Evolutionary conservation across 2,888 invertebrate species (phyloP).

Genomic region (Amblyjoppa fuscipennis): DNA sequence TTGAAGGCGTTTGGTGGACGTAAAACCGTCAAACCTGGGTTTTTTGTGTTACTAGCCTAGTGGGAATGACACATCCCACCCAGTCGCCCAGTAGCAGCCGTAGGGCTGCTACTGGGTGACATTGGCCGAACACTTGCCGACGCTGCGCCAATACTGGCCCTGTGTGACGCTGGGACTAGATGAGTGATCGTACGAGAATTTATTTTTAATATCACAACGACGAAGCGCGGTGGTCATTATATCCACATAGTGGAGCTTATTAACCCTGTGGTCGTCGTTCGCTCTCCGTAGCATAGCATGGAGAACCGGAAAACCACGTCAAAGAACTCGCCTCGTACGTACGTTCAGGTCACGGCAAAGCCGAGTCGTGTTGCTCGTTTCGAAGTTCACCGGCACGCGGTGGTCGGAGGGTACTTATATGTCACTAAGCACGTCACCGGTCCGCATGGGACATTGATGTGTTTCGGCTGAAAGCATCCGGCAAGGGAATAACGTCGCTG

Average conservation of each 20-base stretch:
- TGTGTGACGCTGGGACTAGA: no score
- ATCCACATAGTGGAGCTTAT: background rate
- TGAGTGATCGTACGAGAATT: background rate
- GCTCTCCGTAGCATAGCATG: constrained; percentile 10
- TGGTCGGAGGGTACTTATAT: constrained; percentile 20
- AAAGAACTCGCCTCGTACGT: constrained; percentile 39
- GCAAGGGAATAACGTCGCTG: constrained; percentile 45
- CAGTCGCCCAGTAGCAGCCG: no score
- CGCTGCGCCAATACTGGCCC: no score
- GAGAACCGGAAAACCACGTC: constrained; percentile 60
- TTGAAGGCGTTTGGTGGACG: no score
- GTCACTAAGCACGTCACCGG: constrained; percentile 23
- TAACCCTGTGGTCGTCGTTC: background rate
- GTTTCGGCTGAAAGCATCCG: constrained; percentile 45
- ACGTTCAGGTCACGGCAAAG: constrained; percentile 36
- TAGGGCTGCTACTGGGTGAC: no score
- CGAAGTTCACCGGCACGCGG: background rate
- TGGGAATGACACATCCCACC: no score
- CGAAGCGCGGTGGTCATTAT: background rate
- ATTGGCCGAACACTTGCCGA: no score
- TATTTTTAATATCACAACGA: constrained; percentile 5
- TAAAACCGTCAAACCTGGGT: no score
- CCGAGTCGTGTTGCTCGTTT: constrained; percentile 15
- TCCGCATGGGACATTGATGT: constrained; percentile 44
- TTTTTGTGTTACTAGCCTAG: no score